These are phyloP conservation scores for Neoniphon sammara DNA, from an alignment of 2,797 vertebrate genomes.

Conservation along the genomic window DNA sequence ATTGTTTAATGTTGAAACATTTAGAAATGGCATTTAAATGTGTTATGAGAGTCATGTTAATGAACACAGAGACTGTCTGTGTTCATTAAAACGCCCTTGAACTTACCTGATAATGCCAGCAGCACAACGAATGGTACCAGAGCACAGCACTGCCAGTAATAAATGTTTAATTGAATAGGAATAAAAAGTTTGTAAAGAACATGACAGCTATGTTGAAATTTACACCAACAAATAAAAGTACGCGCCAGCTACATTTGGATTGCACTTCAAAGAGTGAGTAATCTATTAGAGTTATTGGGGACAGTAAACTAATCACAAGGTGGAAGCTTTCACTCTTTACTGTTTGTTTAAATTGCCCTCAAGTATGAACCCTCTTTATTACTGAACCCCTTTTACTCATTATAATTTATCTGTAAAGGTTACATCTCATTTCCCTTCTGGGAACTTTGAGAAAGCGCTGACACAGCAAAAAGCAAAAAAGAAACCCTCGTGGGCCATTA, in stretches of 20 bases:
- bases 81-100: neutral
- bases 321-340: slow-evolving; percentile 26
- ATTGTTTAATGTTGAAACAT: neutral
- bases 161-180: no score
- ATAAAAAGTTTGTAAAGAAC: no score
- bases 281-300: slow-evolving; percentile 13
- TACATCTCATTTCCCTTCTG: slow-evolving; percentile 53
- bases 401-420: slow-evolving; percentile 63
- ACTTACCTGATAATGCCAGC: neutral
- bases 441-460: slow-evolving; percentile 56
- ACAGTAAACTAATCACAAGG: slow-evolving; percentile 23
- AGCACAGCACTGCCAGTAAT: no score
- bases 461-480: slow-evolving; percentile 19
- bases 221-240: slow-evolving; percentile 23
- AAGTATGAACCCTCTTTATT: slow-evolving; percentile 31
- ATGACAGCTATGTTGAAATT: neutral
- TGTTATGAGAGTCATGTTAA: neutral
- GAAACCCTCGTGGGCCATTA: slow-evolving; percentile 34
- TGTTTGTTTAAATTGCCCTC: slow-evolving; percentile 49
- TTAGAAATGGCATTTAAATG: neutral
- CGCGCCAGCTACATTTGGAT: slow-evolving; percentile 11
- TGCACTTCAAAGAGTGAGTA: neutral
- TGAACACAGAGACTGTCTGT: neutral
- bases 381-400: slow-evolving; percentile 39
- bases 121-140: neutral